Percentiles rank a stretch among this genome's conserved stretches.
phyloP scores from a whole-genome alignment of 2,113 vertebrate genomes.

The Synchiropus splendidus region DNA sequence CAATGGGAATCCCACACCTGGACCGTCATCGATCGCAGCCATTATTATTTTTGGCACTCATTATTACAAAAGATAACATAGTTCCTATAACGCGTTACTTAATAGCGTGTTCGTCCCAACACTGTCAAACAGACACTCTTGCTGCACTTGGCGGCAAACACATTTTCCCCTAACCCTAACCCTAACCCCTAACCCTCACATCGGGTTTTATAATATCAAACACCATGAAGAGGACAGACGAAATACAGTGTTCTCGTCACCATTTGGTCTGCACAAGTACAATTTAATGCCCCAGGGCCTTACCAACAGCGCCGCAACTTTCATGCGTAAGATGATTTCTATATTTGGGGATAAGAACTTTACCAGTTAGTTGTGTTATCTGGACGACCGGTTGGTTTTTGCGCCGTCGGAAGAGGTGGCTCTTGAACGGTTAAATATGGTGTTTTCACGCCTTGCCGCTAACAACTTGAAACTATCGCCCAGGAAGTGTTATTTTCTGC shows the following conservation, averaged over 20 bases:
- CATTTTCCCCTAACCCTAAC: slow-evolving; percentile 1
- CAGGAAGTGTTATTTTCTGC: slow-evolving; percentile 20
- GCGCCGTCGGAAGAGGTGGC: slow-evolving; percentile 12
- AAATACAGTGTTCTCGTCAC: slow-evolving; percentile 2
- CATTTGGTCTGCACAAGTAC: slow-evolving; percentile 7
- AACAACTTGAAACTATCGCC: slow-evolving; percentile 24
- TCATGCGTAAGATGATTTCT: slow-evolving; percentile 19
- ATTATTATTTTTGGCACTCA: no score
- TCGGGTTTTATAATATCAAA: slow-evolving; percentile 4
- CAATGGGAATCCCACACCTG: no score
- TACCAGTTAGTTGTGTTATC: slow-evolving; percentile 20
- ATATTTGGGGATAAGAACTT: slow-evolving; percentile 32
- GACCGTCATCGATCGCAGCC: no score
- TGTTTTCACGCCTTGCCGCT: slow-evolving; percentile 6
- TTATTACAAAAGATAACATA: no score
- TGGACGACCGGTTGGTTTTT: slow-evolving; percentile 23
- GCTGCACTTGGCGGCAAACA: slow-evolving; percentile 17
- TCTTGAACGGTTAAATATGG: slow-evolving; percentile 10
- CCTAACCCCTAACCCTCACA: slow-evolving; percentile 5
- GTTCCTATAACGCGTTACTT: no score
- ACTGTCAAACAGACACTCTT: background rate
- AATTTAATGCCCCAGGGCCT: slow-evolving; percentile 7
- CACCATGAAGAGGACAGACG: slow-evolving; percentile 8
- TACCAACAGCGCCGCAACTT: slow-evolving; percentile 10
- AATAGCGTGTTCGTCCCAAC: no score